Percentiles rank a stretch among this genome's conserved stretches.
phyloP scores from a whole-genome alignment of 2,113 vertebrate species.

The Pyrgilauda ruficollis region DNA sequence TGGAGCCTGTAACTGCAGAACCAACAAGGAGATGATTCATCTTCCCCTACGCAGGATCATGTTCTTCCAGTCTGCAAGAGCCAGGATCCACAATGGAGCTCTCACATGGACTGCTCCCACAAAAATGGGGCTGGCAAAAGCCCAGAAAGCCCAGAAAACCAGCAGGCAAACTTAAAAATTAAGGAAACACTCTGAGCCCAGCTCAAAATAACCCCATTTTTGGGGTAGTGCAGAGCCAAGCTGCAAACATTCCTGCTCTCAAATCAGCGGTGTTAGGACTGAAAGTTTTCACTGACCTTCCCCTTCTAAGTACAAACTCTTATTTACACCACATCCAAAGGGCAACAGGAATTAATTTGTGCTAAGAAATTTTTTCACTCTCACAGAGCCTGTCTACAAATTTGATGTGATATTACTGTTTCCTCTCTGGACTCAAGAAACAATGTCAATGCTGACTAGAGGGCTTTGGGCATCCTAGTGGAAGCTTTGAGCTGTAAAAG shows the following conservation, averaged over 20 bases:
- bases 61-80: neutral
- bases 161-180: fast-evolving
- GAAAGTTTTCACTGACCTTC: neutral
- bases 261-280: neutral
- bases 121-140: neutral
- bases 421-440: neutral
- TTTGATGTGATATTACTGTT: too few relatives aligned
- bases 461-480: neutral
- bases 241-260: neutral
- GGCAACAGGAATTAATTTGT: neutral
- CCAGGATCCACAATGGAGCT: neutral
- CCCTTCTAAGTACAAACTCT: neutral
- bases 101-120: neutral
- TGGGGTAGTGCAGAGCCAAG: neutral
- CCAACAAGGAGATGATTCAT: fast-evolving
- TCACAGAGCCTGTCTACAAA: fast-evolving
- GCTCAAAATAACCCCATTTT: neutral
- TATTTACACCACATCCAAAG: neutral
- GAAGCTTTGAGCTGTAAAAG: neutral
- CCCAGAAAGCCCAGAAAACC: neutral
- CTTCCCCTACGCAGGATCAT: neutral
- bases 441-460: neutral
- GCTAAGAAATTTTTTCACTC: neutral
- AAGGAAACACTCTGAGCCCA: neutral
- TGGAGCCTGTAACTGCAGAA: neutral